Percentiles rank a stretch among this genome's conserved stretches.
phyloP scores from a whole-genome alignment of 2,113 vertebrate genomes.

The Eublepharis macularius region DNA sequence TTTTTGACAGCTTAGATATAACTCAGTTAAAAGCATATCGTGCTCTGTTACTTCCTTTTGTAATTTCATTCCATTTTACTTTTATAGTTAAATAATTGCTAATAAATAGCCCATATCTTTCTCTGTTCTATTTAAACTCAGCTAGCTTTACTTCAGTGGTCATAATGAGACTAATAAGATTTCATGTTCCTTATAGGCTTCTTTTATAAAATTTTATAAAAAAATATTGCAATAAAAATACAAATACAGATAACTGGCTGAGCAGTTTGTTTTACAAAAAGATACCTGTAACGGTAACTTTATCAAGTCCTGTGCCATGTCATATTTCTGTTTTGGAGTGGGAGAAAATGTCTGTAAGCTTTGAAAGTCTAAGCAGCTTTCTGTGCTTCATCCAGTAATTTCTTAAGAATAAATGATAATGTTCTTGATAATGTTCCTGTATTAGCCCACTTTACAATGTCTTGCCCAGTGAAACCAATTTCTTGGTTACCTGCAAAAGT shows the following conservation, averaged over 20 bases:
- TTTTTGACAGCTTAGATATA: background rate
- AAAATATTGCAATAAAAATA: slow-evolving; percentile 28
- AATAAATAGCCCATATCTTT: background rate
- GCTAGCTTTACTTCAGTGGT: background rate
- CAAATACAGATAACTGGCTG: slow-evolving; percentile 2
- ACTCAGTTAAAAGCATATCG: background rate
- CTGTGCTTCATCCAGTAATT: background rate
- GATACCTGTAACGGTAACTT: background rate
- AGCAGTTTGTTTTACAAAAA: background rate
- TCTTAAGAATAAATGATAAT: background rate
- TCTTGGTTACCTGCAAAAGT: too few relatives aligned
- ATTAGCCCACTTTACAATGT: too few relatives aligned
- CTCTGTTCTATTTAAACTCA: background rate
- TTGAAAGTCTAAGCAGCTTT: too few relatives aligned
- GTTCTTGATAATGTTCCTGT: too few relatives aligned
- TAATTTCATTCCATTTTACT: background rate
- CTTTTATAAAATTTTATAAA: background rate
- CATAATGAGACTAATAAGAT: background rate
- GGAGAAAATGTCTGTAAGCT: background rate
- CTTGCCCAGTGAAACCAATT: too few relatives aligned
- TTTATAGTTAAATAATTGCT: background rate
- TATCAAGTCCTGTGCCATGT: background rate
- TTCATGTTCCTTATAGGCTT: background rate
- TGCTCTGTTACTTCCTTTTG: background rate
- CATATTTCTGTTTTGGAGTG: background rate